Base-by-base conservation (phyloP, 2,797 vertebrate genomes). In the Sebastolobus altivelis region DNA sequence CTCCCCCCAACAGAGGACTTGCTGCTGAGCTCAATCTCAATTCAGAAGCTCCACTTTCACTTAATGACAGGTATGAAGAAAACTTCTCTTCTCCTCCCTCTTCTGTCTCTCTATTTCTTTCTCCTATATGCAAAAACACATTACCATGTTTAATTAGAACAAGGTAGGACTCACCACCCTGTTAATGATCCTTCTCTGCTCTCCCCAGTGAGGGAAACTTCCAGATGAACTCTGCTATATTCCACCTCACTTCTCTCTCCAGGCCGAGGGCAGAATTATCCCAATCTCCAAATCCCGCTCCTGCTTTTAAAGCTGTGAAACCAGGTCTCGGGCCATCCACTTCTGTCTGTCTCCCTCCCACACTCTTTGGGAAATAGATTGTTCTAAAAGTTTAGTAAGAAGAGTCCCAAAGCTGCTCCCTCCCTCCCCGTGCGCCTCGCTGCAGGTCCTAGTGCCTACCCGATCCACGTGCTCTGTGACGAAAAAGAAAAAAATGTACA, bases 301-400 rank as follows among this genome's bases (percentile, higher is more conserved):
- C 67, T 82, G 78, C 79, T 90, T 91, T 89, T 73, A 90, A 89
- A 90, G 88, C 79, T 81, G 74, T 87, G 93, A 92, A 89, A 93
- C 91, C 92, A 93, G 92, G 87, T 93, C 89, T 84, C 38, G 18
- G 89, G 85, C 89, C 94, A 94, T 95, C 89, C 89, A 93, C 93
- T 88, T 86, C 82, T 89, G 86, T 84, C 88, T 92, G 84, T 88
- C 93, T 92, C 89, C 84, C 92, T 94, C 91, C 91, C 91, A 90
- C 92, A 92, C 91, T 95, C 93, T 92, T 92, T 94, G 89, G 90
- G 89, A 95, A 95, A 95, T 93, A 93, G 93, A 94, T 95, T 95
- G 94, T 94, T 96, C 90, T 89, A 90, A 95, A 96, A 96, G 89
- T 96, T 96, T 92, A 90, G 87, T 76, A 85, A 89, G 83, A 88